These are phyloP conservation scores for Schizopygopsis malacanthus DNA, from an alignment of 2,797 vertebrate species.

Conservation along the genomic window DNA sequence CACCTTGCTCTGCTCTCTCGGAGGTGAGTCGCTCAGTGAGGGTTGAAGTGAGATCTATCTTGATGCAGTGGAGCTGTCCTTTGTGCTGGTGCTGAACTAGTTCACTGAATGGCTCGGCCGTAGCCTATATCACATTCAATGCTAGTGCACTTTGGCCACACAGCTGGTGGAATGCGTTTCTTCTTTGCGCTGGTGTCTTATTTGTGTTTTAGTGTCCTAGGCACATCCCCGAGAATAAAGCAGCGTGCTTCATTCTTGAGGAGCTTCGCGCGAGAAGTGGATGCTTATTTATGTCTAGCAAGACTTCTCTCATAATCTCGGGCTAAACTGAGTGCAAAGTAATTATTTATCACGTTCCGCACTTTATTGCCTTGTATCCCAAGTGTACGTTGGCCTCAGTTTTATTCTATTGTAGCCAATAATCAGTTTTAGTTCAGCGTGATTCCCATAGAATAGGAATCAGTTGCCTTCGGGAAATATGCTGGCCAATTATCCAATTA, in stretches of 20 bases:
- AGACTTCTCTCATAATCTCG: slow-evolving; percentile 1
- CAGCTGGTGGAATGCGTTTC: slow-evolving; percentile 16
- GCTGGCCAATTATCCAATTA: slow-evolving; percentile 33
- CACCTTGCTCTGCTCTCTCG: slow-evolving; percentile 76
- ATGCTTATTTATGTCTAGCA: background rate
- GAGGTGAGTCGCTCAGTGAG: slow-evolving; percentile 78
- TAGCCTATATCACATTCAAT: background rate
- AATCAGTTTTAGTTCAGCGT: slow-evolving; percentile 4
- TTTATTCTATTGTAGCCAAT: background rate
- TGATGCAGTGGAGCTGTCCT: slow-evolving; percentile 72
- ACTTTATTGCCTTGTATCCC: slow-evolving; percentile 2
- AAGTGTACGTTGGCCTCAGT: background rate
- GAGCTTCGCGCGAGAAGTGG: slow-evolving; percentile 38
- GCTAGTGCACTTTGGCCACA: slow-evolving; percentile 29
- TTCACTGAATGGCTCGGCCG: slow-evolving; percentile 42
- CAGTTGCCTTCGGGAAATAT: slow-evolving; percentile 34
- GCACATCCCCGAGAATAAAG: slow-evolving; percentile 10
- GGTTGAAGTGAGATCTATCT: slow-evolving; percentile 55
- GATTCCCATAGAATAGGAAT: background rate
- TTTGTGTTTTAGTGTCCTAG: background rate
- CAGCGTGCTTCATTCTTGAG: slow-evolving; percentile 22
- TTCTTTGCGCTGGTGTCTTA: slow-evolving; percentile 18
- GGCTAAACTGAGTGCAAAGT: slow-evolving; percentile 36
- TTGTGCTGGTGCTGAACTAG: slow-evolving; percentile 69
- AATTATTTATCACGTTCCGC: background rate